Percentiles rank a stretch among this genome's conserved stretches.
Conservation (phyloP, 2,113 vertebrate species). For the Anguilla rostrata region DNA sequence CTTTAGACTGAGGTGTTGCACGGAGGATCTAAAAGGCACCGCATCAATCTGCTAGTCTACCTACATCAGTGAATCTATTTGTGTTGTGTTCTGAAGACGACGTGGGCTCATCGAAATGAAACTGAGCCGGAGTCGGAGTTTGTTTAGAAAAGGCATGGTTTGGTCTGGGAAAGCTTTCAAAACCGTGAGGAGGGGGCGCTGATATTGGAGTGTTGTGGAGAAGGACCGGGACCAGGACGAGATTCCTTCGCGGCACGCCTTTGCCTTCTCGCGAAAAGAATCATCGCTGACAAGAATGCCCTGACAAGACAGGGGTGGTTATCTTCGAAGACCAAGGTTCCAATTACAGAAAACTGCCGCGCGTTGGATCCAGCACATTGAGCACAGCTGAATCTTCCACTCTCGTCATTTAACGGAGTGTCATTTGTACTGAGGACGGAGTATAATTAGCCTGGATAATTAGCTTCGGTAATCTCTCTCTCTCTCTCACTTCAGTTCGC, state of each 20-base stretch:
- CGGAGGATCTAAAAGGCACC: too few relatives aligned
- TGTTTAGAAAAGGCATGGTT: too few relatives aligned
- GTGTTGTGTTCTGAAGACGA: too few relatives aligned
- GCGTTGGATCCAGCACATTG: background rate
- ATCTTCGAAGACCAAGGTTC: background rate
- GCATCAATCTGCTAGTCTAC: too few relatives aligned
- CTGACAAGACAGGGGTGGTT: background rate
- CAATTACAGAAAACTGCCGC: background rate
- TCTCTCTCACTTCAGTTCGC: background rate
- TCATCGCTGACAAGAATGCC: background rate
- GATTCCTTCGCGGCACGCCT: background rate
- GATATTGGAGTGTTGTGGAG: background rate
- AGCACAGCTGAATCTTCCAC: background rate
- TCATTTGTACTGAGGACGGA: background rate
- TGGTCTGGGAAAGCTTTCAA: background rate
- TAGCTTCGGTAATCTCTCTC: background rate
- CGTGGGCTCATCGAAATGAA: too few relatives aligned
- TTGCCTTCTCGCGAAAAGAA: background rate
- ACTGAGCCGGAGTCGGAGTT: too few relatives aligned
- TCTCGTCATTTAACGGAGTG: background rate
- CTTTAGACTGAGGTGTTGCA: too few relatives aligned
- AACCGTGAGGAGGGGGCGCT: background rate
- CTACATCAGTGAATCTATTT: too few relatives aligned
- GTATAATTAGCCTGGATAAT: constrained; percentile 3
- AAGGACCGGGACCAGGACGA: background rate